Base-by-base conservation (phyloP, 2,113 vertebrate genomes). In the Leptocoma aspasia region DNA sequence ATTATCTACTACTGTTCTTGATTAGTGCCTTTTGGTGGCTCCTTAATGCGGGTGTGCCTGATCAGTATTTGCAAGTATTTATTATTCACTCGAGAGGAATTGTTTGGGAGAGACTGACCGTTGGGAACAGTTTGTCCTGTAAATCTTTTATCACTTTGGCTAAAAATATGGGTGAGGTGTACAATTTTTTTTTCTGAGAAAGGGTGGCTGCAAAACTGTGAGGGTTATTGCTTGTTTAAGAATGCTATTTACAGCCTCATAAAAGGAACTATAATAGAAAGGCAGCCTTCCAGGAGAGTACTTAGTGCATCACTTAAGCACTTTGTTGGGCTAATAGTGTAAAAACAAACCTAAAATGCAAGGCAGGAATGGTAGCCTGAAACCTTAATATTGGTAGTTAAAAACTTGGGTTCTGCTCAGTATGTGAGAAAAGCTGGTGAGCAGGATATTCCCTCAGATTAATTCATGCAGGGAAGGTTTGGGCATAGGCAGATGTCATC, bases 231-330 rank as follows among this genome's bases (percentile, higher is more conserved):
- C 85, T 81, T 92, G 68, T 90, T 93, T 97, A 71, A 90, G 93
- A 95, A 97, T 86, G 80, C 89, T 94, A 90, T 97, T 95, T 97
- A 94, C 86, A 86, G 56, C 91, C 94, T 92, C 83, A 73, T 96
- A 94, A 96, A 96, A 94, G 30, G 72, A 70, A 86, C 52, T 0
- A 11, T 91, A 89, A 72, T 84, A 94, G 91, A 94, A 89, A 90
- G 83, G 83, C 82, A 90, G 87, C 94, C 63, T 97, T 95, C 66
- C 87, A 81, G 82, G 56, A 84, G 79, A 57, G 61, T 90, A 68
- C 82, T 91, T 87, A 79, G 81, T 89, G 47, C 57, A 20, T 75
- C 87, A 63, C 56, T 70, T 60, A 47, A 77, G 42, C 39, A 65
- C 56, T 89, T 78, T 66, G 42, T 81, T 86, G 63, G 57, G 50